These are phyloP conservation scores for Agonum fuliginosum DNA, from an alignment of 2,888 invertebrate genomes.

Conservation along the genomic window DNA sequence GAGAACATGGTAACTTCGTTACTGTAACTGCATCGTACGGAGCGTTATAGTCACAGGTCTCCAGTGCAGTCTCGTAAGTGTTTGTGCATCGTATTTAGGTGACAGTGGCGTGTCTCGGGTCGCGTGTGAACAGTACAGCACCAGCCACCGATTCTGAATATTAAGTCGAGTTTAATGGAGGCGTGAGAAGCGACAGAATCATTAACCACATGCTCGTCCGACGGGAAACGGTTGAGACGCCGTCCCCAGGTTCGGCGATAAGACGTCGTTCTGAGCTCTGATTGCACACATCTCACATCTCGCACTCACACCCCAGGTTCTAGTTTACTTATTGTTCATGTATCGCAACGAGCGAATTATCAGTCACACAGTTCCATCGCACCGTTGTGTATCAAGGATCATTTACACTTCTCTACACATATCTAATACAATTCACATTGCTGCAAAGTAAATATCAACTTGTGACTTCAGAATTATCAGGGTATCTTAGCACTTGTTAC, in stretches of 20 bases:
- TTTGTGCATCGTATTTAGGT: slow-evolving; percentile 48
- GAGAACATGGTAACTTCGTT: too few relatives aligned
- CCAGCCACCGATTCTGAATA: slow-evolving; percentile 43
- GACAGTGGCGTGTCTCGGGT: slow-evolving; percentile 19
- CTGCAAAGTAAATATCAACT: too few relatives aligned
- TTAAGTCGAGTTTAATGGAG: slow-evolving; percentile 52
- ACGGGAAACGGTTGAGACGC: slow-evolving; percentile 28
- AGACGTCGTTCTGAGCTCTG: slow-evolving; percentile 28
- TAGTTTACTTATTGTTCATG: slow-evolving; percentile 38
- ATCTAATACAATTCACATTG: too few relatives aligned
- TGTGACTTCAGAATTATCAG: too few relatives aligned
- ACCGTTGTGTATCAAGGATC: slow-evolving; percentile 5
- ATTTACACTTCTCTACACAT: neutral
- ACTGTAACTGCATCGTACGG: too few relatives aligned
- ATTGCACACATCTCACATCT: slow-evolving; percentile 31
- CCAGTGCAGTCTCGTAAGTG: too few relatives aligned
- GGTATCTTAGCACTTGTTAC: too few relatives aligned
- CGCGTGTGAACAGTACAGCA: slow-evolving; percentile 10
- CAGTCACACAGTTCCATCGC: neutral
- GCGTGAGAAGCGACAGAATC: slow-evolving; percentile 49
- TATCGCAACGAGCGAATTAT: slow-evolving; percentile 38
- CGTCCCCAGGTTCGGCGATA: slow-evolving; percentile 27
- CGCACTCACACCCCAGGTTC: neutral
- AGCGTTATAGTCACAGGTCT: too few relatives aligned
- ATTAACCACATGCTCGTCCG: slow-evolving; percentile 52